A percentile compares a stretch with the other conserved stretches of the same genome.
Conservation (phyloP, 2,113 vertebrate species). For the Neopipo cinnamomea region DNA sequence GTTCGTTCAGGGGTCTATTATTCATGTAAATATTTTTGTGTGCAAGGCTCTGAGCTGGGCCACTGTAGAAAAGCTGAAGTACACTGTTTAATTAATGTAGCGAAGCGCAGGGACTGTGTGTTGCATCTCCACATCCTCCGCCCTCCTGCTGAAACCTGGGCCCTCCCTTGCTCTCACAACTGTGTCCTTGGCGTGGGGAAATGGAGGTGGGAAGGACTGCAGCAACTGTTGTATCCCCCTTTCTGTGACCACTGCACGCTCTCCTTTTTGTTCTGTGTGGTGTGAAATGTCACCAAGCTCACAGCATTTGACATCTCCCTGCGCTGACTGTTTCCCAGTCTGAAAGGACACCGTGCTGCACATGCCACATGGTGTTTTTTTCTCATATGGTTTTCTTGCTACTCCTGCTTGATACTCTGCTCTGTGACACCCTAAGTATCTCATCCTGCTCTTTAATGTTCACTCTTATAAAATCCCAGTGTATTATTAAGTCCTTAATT, state of each 20-base stretch:
- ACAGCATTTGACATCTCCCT: neutral
- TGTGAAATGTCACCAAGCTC: neutral
- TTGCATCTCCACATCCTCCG: neutral
- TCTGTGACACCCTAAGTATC: neutral
- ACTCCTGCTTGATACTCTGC: neutral
- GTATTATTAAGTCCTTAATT: slow-evolving; percentile 45
- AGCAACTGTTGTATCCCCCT: neutral
- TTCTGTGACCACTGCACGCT: neutral
- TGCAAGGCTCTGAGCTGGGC: neutral
- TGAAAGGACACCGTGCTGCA: neutral
- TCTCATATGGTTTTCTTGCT: neutral
- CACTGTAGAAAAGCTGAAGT: neutral
- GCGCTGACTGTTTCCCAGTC: accelerated
- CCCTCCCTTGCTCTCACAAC: neutral
- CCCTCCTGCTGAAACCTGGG: neutral
- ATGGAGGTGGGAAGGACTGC: neutral
- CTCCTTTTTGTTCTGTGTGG: neutral
- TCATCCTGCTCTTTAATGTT: neutral
- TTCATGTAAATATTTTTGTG: slow-evolving; percentile 45
- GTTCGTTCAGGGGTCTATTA: neutral
- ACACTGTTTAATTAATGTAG: neutral
- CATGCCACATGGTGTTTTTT: neutral
- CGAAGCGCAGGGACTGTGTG: accelerated
- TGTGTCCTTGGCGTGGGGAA: neutral
- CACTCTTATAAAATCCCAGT: slow-evolving; percentile 26